Evolutionary conservation across 2,888 invertebrate species (phyloP).

Genomic region (Archips crataeganus): DNA sequence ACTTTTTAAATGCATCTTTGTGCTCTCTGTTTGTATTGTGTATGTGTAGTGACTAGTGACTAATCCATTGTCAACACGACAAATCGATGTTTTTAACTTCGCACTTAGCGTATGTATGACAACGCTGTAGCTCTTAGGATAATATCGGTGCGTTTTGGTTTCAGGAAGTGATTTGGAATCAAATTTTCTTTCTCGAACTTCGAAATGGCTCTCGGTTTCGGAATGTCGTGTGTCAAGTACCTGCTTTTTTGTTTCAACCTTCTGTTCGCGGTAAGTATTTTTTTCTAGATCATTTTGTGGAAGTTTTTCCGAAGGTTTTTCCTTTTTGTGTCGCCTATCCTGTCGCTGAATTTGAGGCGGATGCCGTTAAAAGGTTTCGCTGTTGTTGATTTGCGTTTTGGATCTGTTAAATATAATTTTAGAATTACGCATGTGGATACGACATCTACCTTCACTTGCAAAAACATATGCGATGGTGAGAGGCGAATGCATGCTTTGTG

Average conservation of each 20-base stretch:
- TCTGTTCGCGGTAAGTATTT: constrained; percentile 92
- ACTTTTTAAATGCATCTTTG: not conserved
- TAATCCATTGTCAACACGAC: constrained; percentile 32
- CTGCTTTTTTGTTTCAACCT: constrained; percentile 95
- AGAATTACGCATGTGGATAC: not conserved
- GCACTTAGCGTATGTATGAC: constrained; percentile 19
- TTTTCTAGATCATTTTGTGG: constrained; percentile 18
- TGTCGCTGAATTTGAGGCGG: not conserved
- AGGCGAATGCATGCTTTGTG: not conserved
- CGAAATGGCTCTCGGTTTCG: constrained; percentile 91
- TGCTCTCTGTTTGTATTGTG: constrained; percentile 6
- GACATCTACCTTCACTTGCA: constrained; percentile 22
- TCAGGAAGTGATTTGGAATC: constrained; percentile 63
- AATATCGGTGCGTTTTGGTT: constrained; percentile 70
- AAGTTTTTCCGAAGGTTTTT: constrained; percentile 24
- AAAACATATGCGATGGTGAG: not conserved
- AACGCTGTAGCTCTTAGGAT: constrained; percentile 47
- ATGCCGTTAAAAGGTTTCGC: not conserved
- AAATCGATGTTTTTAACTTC: constrained; percentile 43
- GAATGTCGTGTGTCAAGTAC: constrained; percentile 95
- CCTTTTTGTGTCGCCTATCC: constrained; percentile 40
- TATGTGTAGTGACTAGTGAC: no score
- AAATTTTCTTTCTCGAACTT: constrained; percentile 59
- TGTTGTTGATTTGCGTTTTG: not conserved
- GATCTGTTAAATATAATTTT: not conserved